Base-by-base conservation (phyloP, 2,113 vertebrate genomes). In the Turnix velox region DNA sequence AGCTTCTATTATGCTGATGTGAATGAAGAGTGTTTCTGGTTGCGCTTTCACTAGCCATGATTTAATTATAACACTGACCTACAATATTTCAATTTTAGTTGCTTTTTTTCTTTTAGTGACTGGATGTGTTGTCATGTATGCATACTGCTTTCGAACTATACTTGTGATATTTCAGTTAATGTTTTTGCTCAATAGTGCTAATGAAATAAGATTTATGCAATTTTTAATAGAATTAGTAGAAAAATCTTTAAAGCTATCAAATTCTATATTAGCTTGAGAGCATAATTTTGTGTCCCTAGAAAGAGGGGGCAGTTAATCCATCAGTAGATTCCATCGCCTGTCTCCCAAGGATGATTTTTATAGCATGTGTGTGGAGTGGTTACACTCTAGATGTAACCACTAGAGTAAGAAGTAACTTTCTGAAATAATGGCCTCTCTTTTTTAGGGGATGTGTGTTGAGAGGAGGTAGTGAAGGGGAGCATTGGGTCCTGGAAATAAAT, bases 101-200 rank as follows among this genome's bases (percentile, higher is more conserved):
- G 17, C 4, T 7, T 33, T 52, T 57, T 27, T 49, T 66, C 10
- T 57, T 80, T 33, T 61, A 39, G 61, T 30, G 45, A 51, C 42
- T 0, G 0, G 37, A 20, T 7, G 46, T n/a, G 12, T 59, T 20
- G 16, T 14, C 28, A 6, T 8, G 6, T 1, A 2, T 27, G 20
- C 31, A 14, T 49, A 42, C 12, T 67, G 18, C 19, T 3, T 69
- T 43, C 12, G 43, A 78, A 74, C 18, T 9, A 4, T 12, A 61
- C 14, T 6, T 55, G 20, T 45, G 58, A 25, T 58, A 35, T 67
- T 87, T 67, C 27, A 49, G 37, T 42, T 61, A 67, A 25, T 87
- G 20, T 45, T 71, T 83, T 35, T 57, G 8, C 24, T 62, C 63
- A 48, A 15, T 14, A 42, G 5, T 55, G 37, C 19, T 52, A 83